Evolutionary conservation across 2,888 invertebrate species (phyloP), one percentile per base, ranked within the genome.

Genomic region (Mayetiola destructor): DNA sequence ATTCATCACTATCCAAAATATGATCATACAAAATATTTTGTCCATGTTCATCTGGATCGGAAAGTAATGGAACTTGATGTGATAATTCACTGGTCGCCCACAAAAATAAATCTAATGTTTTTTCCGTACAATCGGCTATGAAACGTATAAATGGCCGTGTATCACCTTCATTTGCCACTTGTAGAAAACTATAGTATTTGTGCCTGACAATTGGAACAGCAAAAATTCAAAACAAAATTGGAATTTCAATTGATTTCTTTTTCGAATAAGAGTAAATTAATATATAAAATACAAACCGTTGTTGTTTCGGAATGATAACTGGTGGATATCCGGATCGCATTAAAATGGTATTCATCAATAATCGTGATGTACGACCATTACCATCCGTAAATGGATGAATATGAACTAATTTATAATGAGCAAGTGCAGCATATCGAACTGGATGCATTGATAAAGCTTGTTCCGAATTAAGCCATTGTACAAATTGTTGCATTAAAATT

Each of bases 361-460:
- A 77, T 29, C 97, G 79, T 14, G 94, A 92, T 0, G 96, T 96
- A 66, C 97, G 80, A 0, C 96, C 97, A 67, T 97, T 97, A 54
- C 97, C 96, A 48, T 97, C 96, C 2, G 86, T 80, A 73, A 97
- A 97, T 0, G 97, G 97, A 75, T 97, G 97, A 63, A 97, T 94
- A 68, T 89, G 88, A 0, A 97, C 97, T 48, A 97, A 72, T 73
- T 94, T 94, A 73, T 96, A 97, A 74, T 97, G 97, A 0, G 94
- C 95, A 57, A 96, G 74, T 0, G 97, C 96, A 56, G 96, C 95
- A 68, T 88, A 88, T 70, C 84, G 81, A 5, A 95, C 87, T 20
- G 94, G 92, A 76, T 95, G 94, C 71, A 95, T 75, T 40, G 83
- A 81, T 60, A 85, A 72, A 9, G 90, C 88, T 67, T 85, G 84